Conservation (phyloP, 1,140 invertebrate genomes). For the Anastrepha obliqua region DNA sequence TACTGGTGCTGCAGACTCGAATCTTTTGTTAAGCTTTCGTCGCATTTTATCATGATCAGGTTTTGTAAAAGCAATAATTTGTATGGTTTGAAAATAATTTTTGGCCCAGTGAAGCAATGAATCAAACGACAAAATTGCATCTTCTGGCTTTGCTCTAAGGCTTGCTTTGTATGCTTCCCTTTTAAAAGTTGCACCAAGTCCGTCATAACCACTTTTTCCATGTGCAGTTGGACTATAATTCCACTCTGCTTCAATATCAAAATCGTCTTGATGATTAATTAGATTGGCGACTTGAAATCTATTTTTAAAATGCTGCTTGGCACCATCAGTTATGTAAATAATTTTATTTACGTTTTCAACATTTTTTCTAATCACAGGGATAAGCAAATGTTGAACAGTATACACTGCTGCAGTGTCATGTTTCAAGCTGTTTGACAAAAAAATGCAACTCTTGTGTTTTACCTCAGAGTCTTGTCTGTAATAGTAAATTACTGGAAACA, state of each 20-base stretch:
- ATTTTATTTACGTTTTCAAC: conserved; percentile 55
- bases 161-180: conserved; percentile 59
- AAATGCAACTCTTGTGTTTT: conserved; percentile 1
- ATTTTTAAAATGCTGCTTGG: conserved; percentile 64
- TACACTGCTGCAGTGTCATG: conserved; percentile 60
- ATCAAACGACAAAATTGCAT: not conserved
- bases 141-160: conserved; percentile 30
- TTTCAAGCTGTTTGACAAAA: conserved; percentile 44
- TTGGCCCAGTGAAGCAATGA: not conserved
- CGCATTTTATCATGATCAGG: not conserved
- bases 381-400: conserved; percentile 58
- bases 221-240: conserved; percentile 68
- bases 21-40: not conserved
- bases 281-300: conserved; percentile 61
- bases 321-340: conserved; percentile 61
- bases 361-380: conserved; percentile 57
- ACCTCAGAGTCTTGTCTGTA: conserved; percentile 2
- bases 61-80: not conserved
- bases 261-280: conserved; percentile 58
- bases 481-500: conserved; percentile 34
- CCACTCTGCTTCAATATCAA: conserved; percentile 64
- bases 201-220: conserved; percentile 66
- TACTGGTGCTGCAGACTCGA: not conserved
- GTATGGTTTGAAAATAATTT: not conserved
- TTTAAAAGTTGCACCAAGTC: conserved; percentile 61